Base-by-base conservation (phyloP, 1,140 invertebrate genomes). In the Tetramorium alpestre region DNA sequence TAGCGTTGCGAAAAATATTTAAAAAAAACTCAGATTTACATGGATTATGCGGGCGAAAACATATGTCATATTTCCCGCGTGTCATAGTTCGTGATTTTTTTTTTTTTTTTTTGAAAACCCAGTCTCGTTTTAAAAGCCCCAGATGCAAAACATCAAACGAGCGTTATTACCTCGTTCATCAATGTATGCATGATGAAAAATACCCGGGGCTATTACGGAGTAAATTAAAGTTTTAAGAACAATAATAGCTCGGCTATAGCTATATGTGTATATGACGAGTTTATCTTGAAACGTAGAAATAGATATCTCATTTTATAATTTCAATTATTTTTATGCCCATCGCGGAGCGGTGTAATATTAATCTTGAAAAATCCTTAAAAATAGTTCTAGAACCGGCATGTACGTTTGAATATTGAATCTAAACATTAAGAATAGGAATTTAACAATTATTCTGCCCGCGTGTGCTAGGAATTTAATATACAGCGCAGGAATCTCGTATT, bases 391-490 rank as follows among this genome's bases (percentile, higher is more conserved):
- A 25, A 8, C 7, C 38, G n/a, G 18, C n/a, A 3, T 47, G 2
- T 38, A n/a, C 25, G 13, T 56, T 28, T 41, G 22, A 72, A 44
- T 44, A 44, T 82, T 44, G n/a, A 47, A 28, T 47, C 5, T 16
- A 7, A 13, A 47, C 8, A 60, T 70, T 56, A 25, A 70, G 51
- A 69, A 33, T 54, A 60, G 70, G 22, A 72, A 73, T 73, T 81
- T 25, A 47, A 73, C 25, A 82, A 82, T 82, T 72, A 72, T 58
- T 73, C 18, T 25, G 13, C 25, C 25, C 54, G 67, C 33, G 11
- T n/a, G 18, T 33, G 25, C 11, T 22, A 73, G 54, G 80, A 82
- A 82, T 82, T 82, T 82, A 82, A 82, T 82, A 82, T 82, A 70
- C 16, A 67, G 18, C 10, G 54, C 18, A 44, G 38, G 80, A 82